phyloP scores from a whole-genome alignment of 2,888 invertebrate genomes.

The Lamellibrachia satsuma region DNA sequence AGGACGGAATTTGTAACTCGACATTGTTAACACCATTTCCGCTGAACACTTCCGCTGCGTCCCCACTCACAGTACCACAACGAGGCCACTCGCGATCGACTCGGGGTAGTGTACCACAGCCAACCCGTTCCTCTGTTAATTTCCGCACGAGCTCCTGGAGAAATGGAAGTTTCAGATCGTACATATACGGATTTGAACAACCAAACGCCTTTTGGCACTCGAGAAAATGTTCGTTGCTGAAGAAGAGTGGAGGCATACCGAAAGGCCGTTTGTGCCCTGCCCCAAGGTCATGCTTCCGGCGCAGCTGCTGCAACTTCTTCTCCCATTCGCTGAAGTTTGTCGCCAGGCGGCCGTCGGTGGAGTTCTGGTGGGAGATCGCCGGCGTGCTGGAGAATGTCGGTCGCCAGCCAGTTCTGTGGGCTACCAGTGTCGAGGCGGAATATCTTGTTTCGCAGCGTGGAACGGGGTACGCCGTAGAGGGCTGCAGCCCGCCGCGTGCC shows the following conservation, averaged over 20 bases:
- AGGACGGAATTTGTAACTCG: slow-evolving; percentile 88
- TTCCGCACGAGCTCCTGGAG: slow-evolving; percentile 63
- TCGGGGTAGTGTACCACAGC: background rate
- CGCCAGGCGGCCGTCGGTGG: background rate
- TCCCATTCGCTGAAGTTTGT: slow-evolving; percentile 39
- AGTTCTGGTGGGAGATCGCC: background rate
- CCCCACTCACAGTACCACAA: background rate
- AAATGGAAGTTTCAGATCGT: slow-evolving; percentile 58
- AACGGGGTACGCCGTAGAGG: slow-evolving; percentile 94
- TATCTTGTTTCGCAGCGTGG: slow-evolving; percentile 93
- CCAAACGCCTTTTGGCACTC: slow-evolving; percentile 44
- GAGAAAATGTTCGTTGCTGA: slow-evolving; percentile 25
- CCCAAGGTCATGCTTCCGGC: slow-evolving; percentile 59
- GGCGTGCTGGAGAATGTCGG: background rate
- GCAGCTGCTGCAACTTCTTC: slow-evolving; percentile 53
- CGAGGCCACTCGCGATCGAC: background rate
- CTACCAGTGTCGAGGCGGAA: slow-evolving; percentile 64
- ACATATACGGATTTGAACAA: slow-evolving; percentile 47
- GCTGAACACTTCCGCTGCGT: background rate
- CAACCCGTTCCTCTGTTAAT: slow-evolving; percentile 62
- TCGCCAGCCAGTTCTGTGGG: background rate
- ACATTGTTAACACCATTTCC: slow-evolving; percentile 18
- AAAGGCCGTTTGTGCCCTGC: slow-evolving; percentile 40
- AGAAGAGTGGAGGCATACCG: slow-evolving; percentile 37
- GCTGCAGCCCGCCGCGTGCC: slow-evolving; percentile 93